Conservation (phyloP, 1,140 invertebrate species). For the Drosophila funebris region DNA sequence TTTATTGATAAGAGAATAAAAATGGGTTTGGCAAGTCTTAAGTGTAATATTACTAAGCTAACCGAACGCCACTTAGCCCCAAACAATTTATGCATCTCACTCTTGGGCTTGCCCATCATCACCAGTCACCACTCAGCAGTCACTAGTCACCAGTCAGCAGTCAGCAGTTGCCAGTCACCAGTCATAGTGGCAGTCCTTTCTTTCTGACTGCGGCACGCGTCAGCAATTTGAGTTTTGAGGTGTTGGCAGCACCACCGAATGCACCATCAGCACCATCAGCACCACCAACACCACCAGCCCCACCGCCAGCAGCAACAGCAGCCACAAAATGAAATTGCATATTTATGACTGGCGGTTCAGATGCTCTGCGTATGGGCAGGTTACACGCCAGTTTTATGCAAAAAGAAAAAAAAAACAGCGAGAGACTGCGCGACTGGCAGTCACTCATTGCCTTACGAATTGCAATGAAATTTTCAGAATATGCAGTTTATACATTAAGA, state of each 20-base stretch:
- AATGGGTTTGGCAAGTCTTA: neutral
- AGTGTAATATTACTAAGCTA: conserved; percentile 16
- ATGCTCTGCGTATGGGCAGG: neutral
- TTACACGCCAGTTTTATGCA: conserved; percentile 48
- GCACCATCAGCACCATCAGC: neutral
- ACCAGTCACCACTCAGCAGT: conserved; percentile 1
- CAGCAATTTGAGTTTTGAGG: conserved; percentile 28
- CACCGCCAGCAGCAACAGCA: conserved; percentile 6
- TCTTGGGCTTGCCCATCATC: conserved; percentile 13
- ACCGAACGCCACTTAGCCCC: conserved; percentile 22
- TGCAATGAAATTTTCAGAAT: conserved; percentile 1
- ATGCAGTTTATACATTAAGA: neutral
- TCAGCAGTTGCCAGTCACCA: neutral
- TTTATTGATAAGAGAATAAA: neutral
- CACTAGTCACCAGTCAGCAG: neutral
- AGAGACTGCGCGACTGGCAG: neutral
- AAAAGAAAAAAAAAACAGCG: neutral
- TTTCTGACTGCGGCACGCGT: conserved; percentile 29
- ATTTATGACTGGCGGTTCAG: conserved; percentile 40
- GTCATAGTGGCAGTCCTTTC: neutral
- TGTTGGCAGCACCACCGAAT: conserved; percentile 28
- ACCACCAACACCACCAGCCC: conserved; percentile 1
- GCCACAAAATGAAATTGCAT: conserved; percentile 50
- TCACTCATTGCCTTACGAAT: neutral
- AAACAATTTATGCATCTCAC: conserved; percentile 37